These are phyloP conservation scores for Mizuhopecten yessoensis DNA, from an alignment of 1,140 invertebrate genomes.

Conservation along the genomic window DNA sequence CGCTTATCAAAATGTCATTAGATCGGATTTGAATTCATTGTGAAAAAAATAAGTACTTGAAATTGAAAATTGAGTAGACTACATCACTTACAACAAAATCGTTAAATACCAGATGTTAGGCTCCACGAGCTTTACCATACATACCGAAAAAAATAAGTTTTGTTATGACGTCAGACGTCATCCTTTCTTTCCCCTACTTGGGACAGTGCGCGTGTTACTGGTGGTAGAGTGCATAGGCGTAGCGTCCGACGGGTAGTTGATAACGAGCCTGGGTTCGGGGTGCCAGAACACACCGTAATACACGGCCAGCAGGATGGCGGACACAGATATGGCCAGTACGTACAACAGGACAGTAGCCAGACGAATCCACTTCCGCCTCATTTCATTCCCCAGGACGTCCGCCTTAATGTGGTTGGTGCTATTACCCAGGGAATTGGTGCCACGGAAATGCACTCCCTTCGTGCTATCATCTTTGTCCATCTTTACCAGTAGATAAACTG, in stretches of 20 bases:
- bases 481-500: too few species aligned
- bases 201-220: slow-evolving; percentile 22
- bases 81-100: background rate
- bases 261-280: slow-evolving; percentile 27
- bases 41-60: too few species aligned
- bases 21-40: too few species aligned
- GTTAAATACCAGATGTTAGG: background rate
- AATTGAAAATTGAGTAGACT: background rate
- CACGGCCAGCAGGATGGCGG: slow-evolving; percentile 48
- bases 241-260: slow-evolving; percentile 16
- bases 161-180: background rate
- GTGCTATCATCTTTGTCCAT: background rate
- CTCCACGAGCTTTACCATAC: background rate
- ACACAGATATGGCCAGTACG: slow-evolving; percentile 51
- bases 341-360: slow-evolving; percentile 56
- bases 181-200: slow-evolving; percentile 31
- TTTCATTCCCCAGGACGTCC: background rate
- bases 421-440: background rate
- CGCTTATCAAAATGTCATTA: background rate
- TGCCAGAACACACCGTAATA: slow-evolving; percentile 59
- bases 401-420: slow-evolving; percentile 8
- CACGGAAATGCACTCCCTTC: slow-evolving; percentile 6
- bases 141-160: background rate
- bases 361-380: slow-evolving; percentile 48
- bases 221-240: background rate